These are phyloP conservation scores for Netelia virgata DNA, from an alignment of 2,888 invertebrate genomes.

Conservation along the genomic window DNA sequence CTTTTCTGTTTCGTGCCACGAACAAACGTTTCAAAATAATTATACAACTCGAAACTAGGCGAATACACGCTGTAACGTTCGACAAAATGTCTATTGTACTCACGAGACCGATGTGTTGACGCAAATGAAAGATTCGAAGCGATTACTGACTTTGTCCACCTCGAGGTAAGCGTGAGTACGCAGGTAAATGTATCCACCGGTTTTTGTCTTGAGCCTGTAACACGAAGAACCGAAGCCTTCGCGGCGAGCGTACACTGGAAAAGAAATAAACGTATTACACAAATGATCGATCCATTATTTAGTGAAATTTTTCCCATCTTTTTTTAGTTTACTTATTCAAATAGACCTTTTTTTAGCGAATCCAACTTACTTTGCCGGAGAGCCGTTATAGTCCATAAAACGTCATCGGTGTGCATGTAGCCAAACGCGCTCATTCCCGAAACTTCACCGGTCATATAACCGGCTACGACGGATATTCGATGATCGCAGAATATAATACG, in stretches of 20 bases:
- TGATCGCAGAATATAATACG: slow-evolving; percentile 96
- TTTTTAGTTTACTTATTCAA: neutral
- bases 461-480: slow-evolving; percentile 94
- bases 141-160: slow-evolving; percentile 91
- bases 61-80: too few relatives aligned
- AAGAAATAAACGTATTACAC: slow-evolving; percentile 3
- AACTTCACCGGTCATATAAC: slow-evolving; percentile 95
- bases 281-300: neutral
- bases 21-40: slow-evolving; percentile 24
- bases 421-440: slow-evolving; percentile 95
- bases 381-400: slow-evolving; percentile 95
- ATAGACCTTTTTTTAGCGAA: neutral
- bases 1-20: slow-evolving; percentile 85
- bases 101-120: slow-evolving; percentile 91
- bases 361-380: slow-evolving; percentile 90
- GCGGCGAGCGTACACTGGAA: slow-evolving; percentile 92
- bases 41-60: neutral
- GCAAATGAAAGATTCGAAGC: slow-evolving; percentile 94
- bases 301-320: neutral
- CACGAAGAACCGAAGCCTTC: slow-evolving; percentile 95
- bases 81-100: slow-evolving; percentile 73
- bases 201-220: slow-evolving; percentile 92
- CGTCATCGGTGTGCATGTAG: slow-evolving; percentile 96
- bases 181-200: slow-evolving; percentile 94
- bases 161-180: slow-evolving; percentile 94